Evolutionary conservation across 2,888 invertebrate genomes (phyloP).

Genomic region (Drosophila greeni): DNA sequence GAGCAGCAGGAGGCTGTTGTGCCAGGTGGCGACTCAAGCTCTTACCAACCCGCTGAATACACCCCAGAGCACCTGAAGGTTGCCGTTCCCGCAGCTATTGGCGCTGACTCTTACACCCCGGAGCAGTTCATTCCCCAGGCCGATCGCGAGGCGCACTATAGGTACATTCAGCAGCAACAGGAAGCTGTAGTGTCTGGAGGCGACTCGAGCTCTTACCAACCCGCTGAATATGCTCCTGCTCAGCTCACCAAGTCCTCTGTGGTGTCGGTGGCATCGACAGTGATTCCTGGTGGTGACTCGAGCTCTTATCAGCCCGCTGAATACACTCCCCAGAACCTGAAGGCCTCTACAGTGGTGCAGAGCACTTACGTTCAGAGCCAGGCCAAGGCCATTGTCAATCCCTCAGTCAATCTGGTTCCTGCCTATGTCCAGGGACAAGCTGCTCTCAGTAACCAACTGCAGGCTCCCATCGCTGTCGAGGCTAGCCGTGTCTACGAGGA

Average conservation of each 20-base stretch:
- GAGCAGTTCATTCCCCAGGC: conserved; percentile 49
- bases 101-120: conserved; percentile 48
- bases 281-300: conserved; percentile 1
- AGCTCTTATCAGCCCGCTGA: conserved; percentile 25
- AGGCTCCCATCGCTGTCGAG: conserved; percentile 30
- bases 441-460: conserved; percentile 13
- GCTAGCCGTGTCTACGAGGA: conserved; percentile 51
- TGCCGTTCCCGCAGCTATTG: conserved; percentile 25
- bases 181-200: conserved; percentile 8
- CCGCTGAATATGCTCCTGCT: conserved; percentile 7
- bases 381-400: not conserved
- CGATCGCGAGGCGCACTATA: conserved; percentile 41
- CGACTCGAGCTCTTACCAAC: conserved; percentile 26
- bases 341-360: not conserved
- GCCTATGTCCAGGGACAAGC: conserved; percentile 34
- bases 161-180: conserved; percentile 26
- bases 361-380: conserved; percentile 9
- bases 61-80: conserved; percentile 5
- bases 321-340: conserved; percentile 19
- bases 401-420: conserved; percentile 23
- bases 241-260: not conserved
- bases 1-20: not conserved
- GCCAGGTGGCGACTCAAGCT: conserved; percentile 22
- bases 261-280: not conserved
- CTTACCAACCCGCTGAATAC: conserved; percentile 28